Evolutionary conservation across 2,888 invertebrate species (phyloP).

Genomic region (Lasioglossum marginatum): DNA sequence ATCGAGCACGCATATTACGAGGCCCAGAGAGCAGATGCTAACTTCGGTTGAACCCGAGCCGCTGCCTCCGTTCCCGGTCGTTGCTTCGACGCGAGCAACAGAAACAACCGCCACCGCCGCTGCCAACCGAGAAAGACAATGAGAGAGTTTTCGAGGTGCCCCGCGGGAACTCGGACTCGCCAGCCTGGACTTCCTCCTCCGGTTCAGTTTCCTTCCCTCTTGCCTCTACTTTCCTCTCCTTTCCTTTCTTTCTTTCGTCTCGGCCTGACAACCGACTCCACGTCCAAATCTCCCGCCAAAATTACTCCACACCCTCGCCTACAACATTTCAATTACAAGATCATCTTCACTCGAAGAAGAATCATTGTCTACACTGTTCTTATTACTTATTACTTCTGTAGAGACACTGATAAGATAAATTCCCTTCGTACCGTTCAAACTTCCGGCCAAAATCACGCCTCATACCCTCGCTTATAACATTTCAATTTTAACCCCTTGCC

Average conservation of each 20-base stretch:
- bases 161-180: constrained; percentile 66
- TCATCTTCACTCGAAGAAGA: no score
- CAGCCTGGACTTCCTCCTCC: constrained; percentile 63
- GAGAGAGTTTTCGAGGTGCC: constrained; percentile 62
- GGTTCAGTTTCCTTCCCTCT: constrained; percentile 39
- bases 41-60: constrained; percentile 77
- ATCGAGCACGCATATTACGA: constrained; percentile 83
- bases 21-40: constrained; percentile 79
- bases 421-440: no score
- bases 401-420: no score
- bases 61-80: constrained; percentile 74
- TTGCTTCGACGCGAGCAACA: constrained; percentile 62
- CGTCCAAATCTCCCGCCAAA: neutral
- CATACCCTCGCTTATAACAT: no score
- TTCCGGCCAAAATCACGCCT: no score
- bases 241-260: neutral
- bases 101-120: constrained; percentile 43
- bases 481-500: no score
- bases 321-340: neutral
- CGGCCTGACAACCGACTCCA: neutral
- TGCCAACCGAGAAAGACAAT: constrained; percentile 29
- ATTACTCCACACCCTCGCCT: neutral
- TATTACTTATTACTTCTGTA: no score
- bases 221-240: neutral
- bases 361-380: no score